phyloP scores from a whole-genome alignment of 2,113 vertebrate genomes.

The Hippocampus abdominalis region DNA sequence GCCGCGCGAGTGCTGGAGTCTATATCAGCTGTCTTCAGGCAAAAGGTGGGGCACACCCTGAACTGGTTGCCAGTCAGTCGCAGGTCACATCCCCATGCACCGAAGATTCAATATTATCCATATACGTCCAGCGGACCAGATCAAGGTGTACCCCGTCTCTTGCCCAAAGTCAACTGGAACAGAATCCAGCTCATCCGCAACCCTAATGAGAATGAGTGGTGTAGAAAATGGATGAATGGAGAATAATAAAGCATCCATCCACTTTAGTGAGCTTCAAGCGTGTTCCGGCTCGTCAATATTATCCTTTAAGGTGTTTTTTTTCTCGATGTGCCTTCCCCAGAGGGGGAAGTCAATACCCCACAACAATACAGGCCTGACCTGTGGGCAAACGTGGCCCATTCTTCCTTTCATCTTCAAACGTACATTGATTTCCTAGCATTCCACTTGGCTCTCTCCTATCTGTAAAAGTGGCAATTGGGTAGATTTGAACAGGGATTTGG shows the following conservation, averaged over 20 bases:
- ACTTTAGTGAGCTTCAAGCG: conserved; percentile 43
- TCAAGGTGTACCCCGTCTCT: not conserved
- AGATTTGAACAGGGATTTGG: not conserved
- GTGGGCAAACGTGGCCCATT: conserved; percentile 48
- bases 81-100: not conserved
- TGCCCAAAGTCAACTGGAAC: no score
- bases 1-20: no score
- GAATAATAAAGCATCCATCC: conserved; percentile 60
- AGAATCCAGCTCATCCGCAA: not conserved
- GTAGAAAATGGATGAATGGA: not conserved
- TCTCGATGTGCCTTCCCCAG: conserved; percentile 38
- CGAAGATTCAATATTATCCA: not conserved
- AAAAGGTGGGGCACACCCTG: no score
- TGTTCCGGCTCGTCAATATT: conserved; percentile 53
- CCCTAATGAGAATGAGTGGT: not conserved
- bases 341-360: conserved; percentile 52
- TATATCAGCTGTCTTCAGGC: no score
- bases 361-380: conserved; percentile 61
- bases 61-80: no score
- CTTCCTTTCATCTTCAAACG: conserved; percentile 55
- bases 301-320: conserved; percentile 59
- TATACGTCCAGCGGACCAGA: not conserved
- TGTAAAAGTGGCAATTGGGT: conserved; percentile 38
- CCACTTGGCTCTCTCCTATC: conserved; percentile 16
- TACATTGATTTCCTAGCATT: conserved; percentile 58